Base-by-base conservation (phyloP, 2,888 invertebrate species). In the Agrotis clavis region DNA sequence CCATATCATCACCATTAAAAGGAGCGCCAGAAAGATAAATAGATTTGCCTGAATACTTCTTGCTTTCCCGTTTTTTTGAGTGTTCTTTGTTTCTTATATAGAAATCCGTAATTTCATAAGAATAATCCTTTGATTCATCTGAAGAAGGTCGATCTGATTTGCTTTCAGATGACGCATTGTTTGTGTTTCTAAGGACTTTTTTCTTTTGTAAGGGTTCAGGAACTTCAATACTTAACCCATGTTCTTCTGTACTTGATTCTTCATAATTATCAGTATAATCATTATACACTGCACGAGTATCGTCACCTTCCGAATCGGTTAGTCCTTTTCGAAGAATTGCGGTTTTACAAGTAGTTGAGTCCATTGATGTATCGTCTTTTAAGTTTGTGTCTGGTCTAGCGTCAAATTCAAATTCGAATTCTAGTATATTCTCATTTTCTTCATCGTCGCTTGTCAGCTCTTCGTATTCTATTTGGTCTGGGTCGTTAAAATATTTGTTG, bases 251-350 rank as follows among this genome's bases (percentile, higher is more conserved):
- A 41, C 35, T 35, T 2, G 65, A 66, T 21, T 50, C n/a, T 69
- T 78, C 81, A 25, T 78, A 78, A 50, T 78, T 78, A 16, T 78
- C 78, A n/a, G 69, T 78, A 16, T 81, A 70, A 19, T 69, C 50
- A 30, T 51, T 51, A 13, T 13, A 35, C 2, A 25, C 13, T 16
- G 16, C n/a, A 41, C 61, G 21, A 51, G 18, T 25, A n/a, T 54
- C 47, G 30, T 63, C 62, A 51, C 51, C 19, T 16, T 74, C 62
- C n/a, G 19, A 48, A 30, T 47, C n/a, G 5, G 1, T 71, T 25
- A 13, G 13, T 14, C 13, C 9, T 70, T 57, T 25, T 41, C 41
- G 48, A 6, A 21, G 18, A 9, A 6, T 3, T 11, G 16, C 16
- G 9, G 21, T 1, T 51, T 57, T 59, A n/a, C 13, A 16, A 41